Base-by-base conservation (phyloP, 2,797 vertebrate genomes). In the Acestrorhynchus altus region DNA sequence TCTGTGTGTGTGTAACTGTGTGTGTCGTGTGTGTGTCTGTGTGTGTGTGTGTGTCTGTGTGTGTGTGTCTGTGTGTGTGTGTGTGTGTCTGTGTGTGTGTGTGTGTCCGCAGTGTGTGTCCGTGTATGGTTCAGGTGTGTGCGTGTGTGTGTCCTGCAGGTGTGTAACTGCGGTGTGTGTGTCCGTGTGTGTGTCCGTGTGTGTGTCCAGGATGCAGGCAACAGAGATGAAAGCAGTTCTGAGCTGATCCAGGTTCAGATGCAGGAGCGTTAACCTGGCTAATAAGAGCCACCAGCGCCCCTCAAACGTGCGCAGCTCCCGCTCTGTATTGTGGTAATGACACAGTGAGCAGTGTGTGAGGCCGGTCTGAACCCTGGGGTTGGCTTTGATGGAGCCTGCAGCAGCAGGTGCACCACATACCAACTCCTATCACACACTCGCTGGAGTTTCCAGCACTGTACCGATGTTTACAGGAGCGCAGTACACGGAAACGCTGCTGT, bases 331-430 rank as follows among this genome's bases (percentile, higher is more conserved):
- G 42, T 89, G 84, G 83, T 92, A 93, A 93, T 93, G 90, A 91
- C 91, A 91, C 90, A 87, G 90, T 89, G 89, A 88, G 88, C 83
- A n/a, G 83, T 83, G 88, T 90, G 88, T 87, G 82, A 80, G 81
- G 84, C 83, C 85, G 76, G 88, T 82, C 74, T 88, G 77, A 84
- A 74, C 83, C 83, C 84, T n/a, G n/a, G 75, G 81, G 75, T 77
- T 80, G 79, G 86, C 90, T 92, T 91, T 90, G 87, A 92, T 90
- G 90, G 87, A 84, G 87, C 86, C 83, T 81, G 89, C 88, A 84
- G 88, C 92, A 92, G 88, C 92, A 92, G 90, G 92, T 91, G 87
- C 85, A 92, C 92, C 93, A 90, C 86, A 91, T 76, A 83, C 61
- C 86, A 89, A 16, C 42, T 16, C 60, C n/a, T 16, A 47, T 47